Evolutionary conservation across 92 coral and sea anemone genomes (phyloP), one percentile per base, ranked within the genome.

Genomic region (Zoanthus solanderi): DNA sequence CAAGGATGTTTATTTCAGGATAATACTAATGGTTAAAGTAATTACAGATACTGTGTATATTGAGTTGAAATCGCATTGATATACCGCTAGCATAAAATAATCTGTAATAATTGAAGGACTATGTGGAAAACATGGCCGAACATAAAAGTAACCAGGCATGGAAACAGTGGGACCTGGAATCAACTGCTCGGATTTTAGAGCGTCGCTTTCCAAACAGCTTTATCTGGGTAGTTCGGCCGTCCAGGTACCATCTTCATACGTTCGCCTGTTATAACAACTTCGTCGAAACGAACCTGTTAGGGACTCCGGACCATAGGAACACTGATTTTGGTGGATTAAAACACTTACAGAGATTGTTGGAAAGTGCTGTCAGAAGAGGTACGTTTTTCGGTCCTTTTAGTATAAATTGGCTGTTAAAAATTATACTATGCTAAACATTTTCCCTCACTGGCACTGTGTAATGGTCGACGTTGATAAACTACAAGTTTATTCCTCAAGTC

Each of bases 151-250:
- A 94, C 86, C 95, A 89, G 75, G 95, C 96, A 3, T 96, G 99
- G 99, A 91, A 90, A 80, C 95, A 96, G 53, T 96, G 98, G 98
- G 94, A 95, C 90, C 87, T 96, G 53, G 99, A 96, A 72, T 87
- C 99, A 32, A 96, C 98, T 30, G 94, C 99, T 50, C 92, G 86
- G 76, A 47, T 95, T 28, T 85, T 96, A 16, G 98, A 91, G 58
- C 88, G 80, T 18, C 90, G 98, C 68, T 96, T 96, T 47, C 96
- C 99, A 2, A 89, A 92, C 93, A 96, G 99, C 86, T 96, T 96
- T 48, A 88, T 96, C 3, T 96, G 99, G 99, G 95, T 95, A n/a
- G 88, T 96, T 0, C 98, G 96, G 2, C 96, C 99, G 28, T 94
- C 99, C 7, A 74, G 96, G 16, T 91, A 92, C 31, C 95, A 96